phyloP scores from a whole-genome alignment of 2,113 vertebrate species.

The Nanger granti region DNA sequence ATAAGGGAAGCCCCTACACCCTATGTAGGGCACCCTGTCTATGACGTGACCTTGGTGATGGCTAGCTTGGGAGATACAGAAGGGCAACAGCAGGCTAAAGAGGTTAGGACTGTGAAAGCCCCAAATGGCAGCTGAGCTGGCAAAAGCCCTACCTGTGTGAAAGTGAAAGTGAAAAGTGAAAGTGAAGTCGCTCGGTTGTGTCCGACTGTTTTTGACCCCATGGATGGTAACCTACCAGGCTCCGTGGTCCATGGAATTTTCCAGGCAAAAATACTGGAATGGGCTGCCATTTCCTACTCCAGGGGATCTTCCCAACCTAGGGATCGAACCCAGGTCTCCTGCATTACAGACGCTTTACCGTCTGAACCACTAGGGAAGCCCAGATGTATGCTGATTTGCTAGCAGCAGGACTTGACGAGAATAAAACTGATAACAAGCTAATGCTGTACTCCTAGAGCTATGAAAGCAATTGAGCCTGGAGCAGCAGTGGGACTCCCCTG shows the following conservation, averaged over 20 bases:
- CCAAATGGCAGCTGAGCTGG: neutral
- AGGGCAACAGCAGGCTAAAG: neutral
- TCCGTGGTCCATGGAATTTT: no score
- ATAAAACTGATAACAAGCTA: neutral
- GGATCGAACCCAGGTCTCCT: no score
- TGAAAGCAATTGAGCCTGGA: neutral
- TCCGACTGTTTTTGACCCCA: accelerated
- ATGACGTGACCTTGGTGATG: neutral
- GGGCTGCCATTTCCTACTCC: no score
- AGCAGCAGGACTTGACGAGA: neutral
- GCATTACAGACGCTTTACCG: no score
- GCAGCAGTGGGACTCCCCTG: neutral
- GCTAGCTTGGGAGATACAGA: neutral
- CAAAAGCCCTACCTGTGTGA: neutral
- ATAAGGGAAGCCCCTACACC: neutral
- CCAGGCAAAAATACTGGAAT: no score
- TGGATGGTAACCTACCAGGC: no score
- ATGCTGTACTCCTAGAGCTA: neutral
- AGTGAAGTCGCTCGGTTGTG: no score
- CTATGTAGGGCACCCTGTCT: neutral
- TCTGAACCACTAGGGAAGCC: no score
- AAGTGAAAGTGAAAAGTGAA: no score
- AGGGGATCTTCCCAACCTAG: no score
- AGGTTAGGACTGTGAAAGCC: neutral
- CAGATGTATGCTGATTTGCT: neutral